These are phyloP conservation scores for Triplophysa yarkandensis DNA, from an alignment of 2,797 vertebrate species.

Conservation along the genomic window DNA sequence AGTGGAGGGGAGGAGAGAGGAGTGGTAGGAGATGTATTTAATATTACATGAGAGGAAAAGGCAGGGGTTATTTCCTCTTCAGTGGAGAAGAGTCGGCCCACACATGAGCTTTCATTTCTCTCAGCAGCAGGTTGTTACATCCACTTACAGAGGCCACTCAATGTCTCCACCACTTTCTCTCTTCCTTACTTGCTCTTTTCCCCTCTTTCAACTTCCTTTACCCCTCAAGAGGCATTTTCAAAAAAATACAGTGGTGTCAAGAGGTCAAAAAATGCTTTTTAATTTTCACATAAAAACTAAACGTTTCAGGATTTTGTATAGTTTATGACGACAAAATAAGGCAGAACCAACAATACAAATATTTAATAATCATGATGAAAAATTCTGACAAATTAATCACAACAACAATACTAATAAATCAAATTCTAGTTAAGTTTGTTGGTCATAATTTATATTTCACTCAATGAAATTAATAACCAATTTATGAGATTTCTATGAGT, in stretches of 20 bases:
- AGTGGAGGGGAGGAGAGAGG: slow-evolving; percentile 28
- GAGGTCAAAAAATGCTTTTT: not conserved
- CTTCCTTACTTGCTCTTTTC: slow-evolving; percentile 11
- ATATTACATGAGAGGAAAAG: slow-evolving; percentile 94
- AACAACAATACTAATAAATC: no score
- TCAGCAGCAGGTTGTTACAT: slow-evolving; percentile 54
- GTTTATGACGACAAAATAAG: no score
- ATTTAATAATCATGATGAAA: no score
- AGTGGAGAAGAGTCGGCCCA: slow-evolving; percentile 68
- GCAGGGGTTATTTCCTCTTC: slow-evolving; percentile 85
- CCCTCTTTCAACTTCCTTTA: not conserved
- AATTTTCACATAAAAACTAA: no score
- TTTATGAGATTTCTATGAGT: no score
- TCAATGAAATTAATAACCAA: no score
- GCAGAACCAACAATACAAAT: no score
- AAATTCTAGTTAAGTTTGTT: no score
- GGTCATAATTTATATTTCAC: no score
- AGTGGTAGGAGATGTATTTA: slow-evolving; percentile 73
- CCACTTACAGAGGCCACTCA: slow-evolving; percentile 50
- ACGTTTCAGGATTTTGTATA: no score
- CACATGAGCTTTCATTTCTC: slow-evolving; percentile 51
- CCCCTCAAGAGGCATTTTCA: not conserved
- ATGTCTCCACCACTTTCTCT: slow-evolving; percentile 13
- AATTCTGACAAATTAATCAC: no score
- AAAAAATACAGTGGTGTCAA: not conserved